Base-by-base conservation (phyloP, 2,797 vertebrate genomes). In the Pelodytes ibericus region DNA sequence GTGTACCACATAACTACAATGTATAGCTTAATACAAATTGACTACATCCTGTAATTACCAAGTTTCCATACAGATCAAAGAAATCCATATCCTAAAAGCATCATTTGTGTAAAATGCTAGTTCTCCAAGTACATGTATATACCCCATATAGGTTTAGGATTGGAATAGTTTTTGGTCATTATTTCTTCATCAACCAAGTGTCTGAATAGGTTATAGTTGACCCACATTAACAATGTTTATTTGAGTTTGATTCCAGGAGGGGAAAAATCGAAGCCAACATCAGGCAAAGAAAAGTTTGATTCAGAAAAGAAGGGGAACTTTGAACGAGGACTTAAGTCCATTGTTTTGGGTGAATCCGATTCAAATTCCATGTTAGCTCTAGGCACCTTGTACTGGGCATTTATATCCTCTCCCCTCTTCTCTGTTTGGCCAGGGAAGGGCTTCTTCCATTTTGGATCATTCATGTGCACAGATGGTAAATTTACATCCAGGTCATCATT, bases 401-500 rank as follows among this genome's bases (percentile, higher is more conserved):
- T 62, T 61, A 79, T 33, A 18, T 73, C 77, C 30, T 79, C 58
- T 8, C 71, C 64, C 25, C 13, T 63, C 22, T 62, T 31, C 20
- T 79, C 77, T 63, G 77, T 79, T 57, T 58, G 64, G 26, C 77
- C 77, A 47, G 30, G n/a, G 20, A 73, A 79, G 44, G 77, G 77
- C 24, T 69, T 69, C 51, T 79, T 79, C 71, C 71, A 79, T 20
- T 39, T 62, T 22, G 76, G 76, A 18, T 44, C 63, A 73, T 69
- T 79, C 56, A 69, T 16, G 22, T 69, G 24, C 11, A 22, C 25
- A 33, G 71, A 61, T 20, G 71, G 63, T 13, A 68, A 30, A 25
- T 31, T 41, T 9, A 60, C 22, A 66, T 72, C 26, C n/a, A 18
- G 11, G 22, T 64, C 56, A 66, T 72, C 59, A 30, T 72, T 22